Evolutionary conservation across 2,797 vertebrate species (phyloP), one percentile per base, ranked within the genome.

Genomic region (Lepilemur septentrionalis): DNA sequence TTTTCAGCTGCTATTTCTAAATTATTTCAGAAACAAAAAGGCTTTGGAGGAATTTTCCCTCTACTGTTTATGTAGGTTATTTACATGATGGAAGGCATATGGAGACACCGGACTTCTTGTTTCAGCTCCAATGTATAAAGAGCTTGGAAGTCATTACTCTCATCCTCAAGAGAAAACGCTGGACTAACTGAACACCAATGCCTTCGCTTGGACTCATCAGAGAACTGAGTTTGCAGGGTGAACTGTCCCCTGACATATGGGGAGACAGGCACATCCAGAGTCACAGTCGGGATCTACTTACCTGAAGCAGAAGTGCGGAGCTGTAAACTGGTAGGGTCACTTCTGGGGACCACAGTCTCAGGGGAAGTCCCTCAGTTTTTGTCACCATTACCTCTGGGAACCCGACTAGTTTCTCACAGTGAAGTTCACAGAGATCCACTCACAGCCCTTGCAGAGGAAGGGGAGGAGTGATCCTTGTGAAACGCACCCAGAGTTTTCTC

Each of bases 1-100:
- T 92, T 92, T 94, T 75, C 61, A 63, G 48, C 7, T 41, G 75
- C 35, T 78, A 20, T 83, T 82, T 93, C 79, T 70, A 86, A 92
- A 63, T 67, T 67, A 78, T 73, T 78, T 73, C 41, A 83, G 65
- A 92, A 89, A 75, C 35, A 82, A 79, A 82, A 73, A 69, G 32
- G 92, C 57, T 80, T 78, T 57, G 48, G 43, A 75, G 52, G 65
- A 52, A 41, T 75, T 87, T 87, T 50, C 11, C 38, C 52, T 50
- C 10, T 46, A 32, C 23, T 59, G 30, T 35, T 69, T 10, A 57
- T 46, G 69, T 70, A 70, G n/a, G 30, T 35, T 79, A 72, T 52
- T 67, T n/a, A 89, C 38, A 63, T 59, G 65, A 89, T 7, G 14
- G 78, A 50, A 89, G 67, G 14, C 69, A 5, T 0, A 72, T 3